Evolutionary conservation across 2,888 invertebrate species (phyloP).

Genomic region (Biston betularia): DNA sequence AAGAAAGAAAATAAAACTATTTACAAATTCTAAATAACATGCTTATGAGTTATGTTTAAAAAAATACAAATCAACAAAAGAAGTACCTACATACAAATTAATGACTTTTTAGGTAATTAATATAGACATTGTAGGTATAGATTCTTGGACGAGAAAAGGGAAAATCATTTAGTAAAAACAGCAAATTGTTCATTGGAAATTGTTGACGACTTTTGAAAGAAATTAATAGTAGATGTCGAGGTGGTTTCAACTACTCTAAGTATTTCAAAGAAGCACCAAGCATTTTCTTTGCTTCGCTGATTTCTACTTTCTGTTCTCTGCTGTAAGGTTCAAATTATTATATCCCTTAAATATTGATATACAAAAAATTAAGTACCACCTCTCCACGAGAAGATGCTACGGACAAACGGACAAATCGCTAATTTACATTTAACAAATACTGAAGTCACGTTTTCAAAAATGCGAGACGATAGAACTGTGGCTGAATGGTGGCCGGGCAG

Average conservation of each 20-base stretch:
- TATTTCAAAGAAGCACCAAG: slow-evolving; percentile 19
- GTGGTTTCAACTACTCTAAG: slow-evolving; percentile 26
- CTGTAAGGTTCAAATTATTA: slow-evolving; percentile 39
- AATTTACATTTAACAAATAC: slow-evolving; percentile 87
- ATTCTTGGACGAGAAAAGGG: too few relatives aligned
- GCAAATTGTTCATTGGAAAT: background rate
- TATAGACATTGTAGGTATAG: too few relatives aligned
- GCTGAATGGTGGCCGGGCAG: slow-evolving; percentile 26
- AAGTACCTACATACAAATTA: too few relatives aligned
- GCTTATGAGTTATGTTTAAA: too few relatives aligned
- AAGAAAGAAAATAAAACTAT: too few relatives aligned
- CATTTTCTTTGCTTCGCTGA: background rate
- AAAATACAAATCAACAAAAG: too few relatives aligned
- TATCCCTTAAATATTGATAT: slow-evolving; percentile 40
- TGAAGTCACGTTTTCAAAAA: slow-evolving; percentile 85
- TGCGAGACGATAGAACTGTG: slow-evolving; percentile 53
- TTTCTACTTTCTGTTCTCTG: slow-evolving; percentile 7
- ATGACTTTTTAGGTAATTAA: too few relatives aligned
- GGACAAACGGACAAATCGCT: slow-evolving; percentile 78
- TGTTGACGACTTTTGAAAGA: too few relatives aligned
- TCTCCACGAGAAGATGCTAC: slow-evolving; percentile 61
- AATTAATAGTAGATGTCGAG: too few relatives aligned
- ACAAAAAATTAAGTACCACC: slow-evolving; percentile 67
- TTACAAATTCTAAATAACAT: too few relatives aligned
- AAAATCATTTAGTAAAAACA: background rate